phyloP scores from a whole-genome alignment of 2,113 vertebrate species.

The Paratilapia polleni region DNA sequence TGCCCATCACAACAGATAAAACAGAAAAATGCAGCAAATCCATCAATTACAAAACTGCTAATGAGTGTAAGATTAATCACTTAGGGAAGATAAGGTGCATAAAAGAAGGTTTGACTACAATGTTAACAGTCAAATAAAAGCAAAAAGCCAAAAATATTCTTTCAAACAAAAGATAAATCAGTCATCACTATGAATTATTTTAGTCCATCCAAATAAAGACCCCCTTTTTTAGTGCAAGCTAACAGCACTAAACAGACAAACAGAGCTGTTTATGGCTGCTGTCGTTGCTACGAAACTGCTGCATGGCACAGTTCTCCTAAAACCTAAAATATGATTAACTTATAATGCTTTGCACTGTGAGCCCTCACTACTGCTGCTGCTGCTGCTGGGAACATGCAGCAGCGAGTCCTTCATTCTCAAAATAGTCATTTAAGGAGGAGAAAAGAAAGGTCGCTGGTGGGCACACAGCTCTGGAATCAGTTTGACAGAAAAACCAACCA shows the following conservation, averaged over 20 bases:
- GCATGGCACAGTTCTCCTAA: constrained; percentile 9
- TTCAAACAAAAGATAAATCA: not conserved
- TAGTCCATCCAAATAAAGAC: not conserved
- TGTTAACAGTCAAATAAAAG: not conserved
- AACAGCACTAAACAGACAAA: not conserved
- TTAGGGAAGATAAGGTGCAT: not conserved
- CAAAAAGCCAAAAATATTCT: not conserved
- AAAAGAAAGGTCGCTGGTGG: not conserved
- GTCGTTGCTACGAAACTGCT: constrained; percentile 45
- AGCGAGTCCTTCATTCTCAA: not conserved
- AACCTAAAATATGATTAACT: constrained; percentile 21
- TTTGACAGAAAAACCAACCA: not conserved
- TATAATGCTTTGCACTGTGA: not conserved
- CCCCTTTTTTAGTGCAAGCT: not conserved
- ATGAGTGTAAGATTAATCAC: not conserved
- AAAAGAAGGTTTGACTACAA: not conserved
- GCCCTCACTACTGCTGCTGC: not conserved
- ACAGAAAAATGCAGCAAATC: constrained; percentile 3
- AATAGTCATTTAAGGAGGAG: constrained; percentile 22
- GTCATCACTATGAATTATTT: not conserved
- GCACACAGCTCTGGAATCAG: not conserved
- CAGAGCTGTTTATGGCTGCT: not conserved
- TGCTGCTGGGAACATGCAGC: not conserved
- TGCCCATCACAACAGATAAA: not conserved
- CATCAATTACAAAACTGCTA: not conserved